These are phyloP conservation scores for Polia nebulosa DNA, from an alignment of 2,888 invertebrate genomes.

Conservation along the genomic window DNA sequence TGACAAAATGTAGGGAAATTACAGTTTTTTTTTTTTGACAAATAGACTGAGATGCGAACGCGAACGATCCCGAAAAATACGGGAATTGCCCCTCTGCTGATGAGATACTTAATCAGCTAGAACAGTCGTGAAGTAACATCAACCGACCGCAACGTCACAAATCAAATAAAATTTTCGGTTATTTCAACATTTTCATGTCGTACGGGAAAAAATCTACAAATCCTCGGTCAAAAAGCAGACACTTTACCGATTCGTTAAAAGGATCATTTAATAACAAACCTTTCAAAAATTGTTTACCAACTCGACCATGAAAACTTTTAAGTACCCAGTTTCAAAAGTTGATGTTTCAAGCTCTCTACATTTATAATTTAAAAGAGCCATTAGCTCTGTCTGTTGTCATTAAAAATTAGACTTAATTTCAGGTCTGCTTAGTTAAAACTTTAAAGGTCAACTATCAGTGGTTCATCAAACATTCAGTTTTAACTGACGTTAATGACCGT, in stretches of 20 bases:
- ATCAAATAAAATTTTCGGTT: background rate
- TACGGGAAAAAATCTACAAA: background rate
- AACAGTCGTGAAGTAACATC: background rate
- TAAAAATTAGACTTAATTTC: conserved; percentile 21
- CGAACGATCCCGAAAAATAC: too few relatives aligned
- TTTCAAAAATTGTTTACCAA: conserved; percentile 9
- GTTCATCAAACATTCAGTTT: conserved; percentile 69
- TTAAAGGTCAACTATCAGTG: conserved; percentile 53
- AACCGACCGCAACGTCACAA: too few relatives aligned
- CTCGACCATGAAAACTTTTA: conserved; percentile 18
- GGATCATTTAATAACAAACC: conserved; percentile 11
- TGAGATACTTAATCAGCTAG: background rate
- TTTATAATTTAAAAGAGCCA: conserved; percentile 25
- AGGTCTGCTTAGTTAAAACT: conserved; percentile 27
- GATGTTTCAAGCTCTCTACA: background rate
- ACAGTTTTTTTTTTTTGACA: too few relatives aligned
- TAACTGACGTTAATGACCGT: conserved; percentile 63
- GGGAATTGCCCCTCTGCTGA: too few relatives aligned
- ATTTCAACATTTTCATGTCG: background rate
- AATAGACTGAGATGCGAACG: too few relatives aligned
- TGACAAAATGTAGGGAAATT: too few relatives aligned
- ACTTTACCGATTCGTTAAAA: conserved; percentile 11
- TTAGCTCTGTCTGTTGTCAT: conserved; percentile 18
- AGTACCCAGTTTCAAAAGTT: conserved; percentile 22
- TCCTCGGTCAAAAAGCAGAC: background rate